Evolutionary conservation across 2,797 vertebrate species (phyloP).

Genomic region (Sebastes kiyomatsui): DNA sequence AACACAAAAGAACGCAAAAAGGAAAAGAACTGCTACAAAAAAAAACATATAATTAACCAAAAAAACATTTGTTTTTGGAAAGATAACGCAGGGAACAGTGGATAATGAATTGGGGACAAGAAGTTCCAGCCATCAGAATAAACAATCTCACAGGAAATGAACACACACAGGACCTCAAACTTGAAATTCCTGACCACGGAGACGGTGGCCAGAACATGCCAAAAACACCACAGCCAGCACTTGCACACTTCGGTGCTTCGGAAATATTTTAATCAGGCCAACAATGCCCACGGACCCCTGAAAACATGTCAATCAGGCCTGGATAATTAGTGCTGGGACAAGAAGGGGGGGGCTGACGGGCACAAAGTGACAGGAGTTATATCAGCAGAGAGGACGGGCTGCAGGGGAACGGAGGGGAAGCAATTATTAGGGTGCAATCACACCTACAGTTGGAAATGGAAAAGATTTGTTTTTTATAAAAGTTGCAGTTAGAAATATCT

Average conservation of each 20-base stretch:
- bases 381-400: constrained; percentile 24
- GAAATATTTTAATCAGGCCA: constrained; percentile 79
- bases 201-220: constrained; percentile 32
- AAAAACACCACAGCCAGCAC: constrained; percentile 40
- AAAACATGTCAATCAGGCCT: constrained; percentile 72
- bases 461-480: neutral
- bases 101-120: neutral
- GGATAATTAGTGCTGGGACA: constrained; percentile 74
- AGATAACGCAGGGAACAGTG: neutral
- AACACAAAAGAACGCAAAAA: neutral
- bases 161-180: constrained; percentile 19
- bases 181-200: constrained; percentile 36
- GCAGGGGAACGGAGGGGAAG: neutral
- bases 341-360: constrained; percentile 10
- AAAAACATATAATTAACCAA: neutral
- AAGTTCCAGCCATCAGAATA: neutral
- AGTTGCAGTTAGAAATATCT: neutral
- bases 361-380: constrained; percentile 51
- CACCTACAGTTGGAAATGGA: neutral
- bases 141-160: neutral
- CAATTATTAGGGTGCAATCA: neutral
- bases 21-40: neutral
- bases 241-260: constrained; percentile 66
- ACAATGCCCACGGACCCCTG: constrained; percentile 53
- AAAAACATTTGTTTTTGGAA: neutral